Conservation (phyloP, 2,113 vertebrate species). For the Dicaeum eximium region DNA sequence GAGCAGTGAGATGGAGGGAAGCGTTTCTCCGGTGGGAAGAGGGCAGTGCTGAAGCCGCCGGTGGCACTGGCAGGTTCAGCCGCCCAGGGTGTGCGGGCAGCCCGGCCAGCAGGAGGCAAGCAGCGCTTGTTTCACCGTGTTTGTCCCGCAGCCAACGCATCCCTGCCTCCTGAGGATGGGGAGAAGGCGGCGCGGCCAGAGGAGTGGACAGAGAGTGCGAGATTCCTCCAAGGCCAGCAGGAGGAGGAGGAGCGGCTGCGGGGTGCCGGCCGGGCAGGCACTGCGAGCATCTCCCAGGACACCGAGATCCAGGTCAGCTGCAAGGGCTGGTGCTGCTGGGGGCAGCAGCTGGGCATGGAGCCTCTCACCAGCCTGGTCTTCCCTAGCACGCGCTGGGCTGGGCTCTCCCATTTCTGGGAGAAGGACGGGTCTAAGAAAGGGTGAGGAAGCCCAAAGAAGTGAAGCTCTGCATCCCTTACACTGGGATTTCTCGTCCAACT, state of each 20-base stretch:
- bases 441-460: neutral
- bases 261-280: neutral
- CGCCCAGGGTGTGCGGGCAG: neutral
- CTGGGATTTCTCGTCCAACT: neutral
- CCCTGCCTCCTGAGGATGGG: neutral
- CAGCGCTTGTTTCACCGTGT: fast-evolving
- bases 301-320: neutral
- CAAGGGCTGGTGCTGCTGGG: neutral
- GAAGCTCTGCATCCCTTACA: neutral
- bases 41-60: neutral
- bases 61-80: fast-evolving
- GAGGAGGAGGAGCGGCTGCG: constrained; percentile 13
- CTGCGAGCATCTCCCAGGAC: neutral
- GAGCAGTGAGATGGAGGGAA: neutral
- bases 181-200: neutral
- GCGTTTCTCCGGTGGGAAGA: neutral
- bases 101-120: neutral
- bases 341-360: neutral
- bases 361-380: fast-evolving
- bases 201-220: neutral
- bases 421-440: neutral
- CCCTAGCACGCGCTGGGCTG: neutral
- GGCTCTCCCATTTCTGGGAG: neutral
- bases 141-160: neutral
- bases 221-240: constrained; percentile 38